phyloP scores from a whole-genome alignment of 2,113 vertebrate genomes.

The Spea multiplicata region DNA sequence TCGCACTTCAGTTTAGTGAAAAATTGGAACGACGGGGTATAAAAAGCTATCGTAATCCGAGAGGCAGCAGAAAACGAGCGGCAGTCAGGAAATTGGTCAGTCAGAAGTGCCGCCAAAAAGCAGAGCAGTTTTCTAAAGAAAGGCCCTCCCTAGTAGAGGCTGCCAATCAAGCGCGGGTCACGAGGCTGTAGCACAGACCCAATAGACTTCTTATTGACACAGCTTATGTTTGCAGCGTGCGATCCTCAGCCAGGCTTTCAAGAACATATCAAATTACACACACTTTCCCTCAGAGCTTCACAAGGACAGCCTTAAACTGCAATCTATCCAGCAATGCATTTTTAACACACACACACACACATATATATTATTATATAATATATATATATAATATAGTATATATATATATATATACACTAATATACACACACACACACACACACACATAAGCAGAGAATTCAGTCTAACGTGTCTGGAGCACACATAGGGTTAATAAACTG shows the following conservation, averaged over 20 bases:
- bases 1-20: neutral
- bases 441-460: too few species aligned
- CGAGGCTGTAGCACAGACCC: slow-evolving; percentile 58
- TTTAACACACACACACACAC: too few species aligned
- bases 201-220: slow-evolving; percentile 60
- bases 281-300: slow-evolving; percentile 49
- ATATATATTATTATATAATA: too few species aligned
- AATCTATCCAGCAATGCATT: slow-evolving; percentile 39
- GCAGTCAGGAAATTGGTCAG: slow-evolving; percentile 34
- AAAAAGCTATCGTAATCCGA: neutral
- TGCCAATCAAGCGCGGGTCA: slow-evolving; percentile 57
- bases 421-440: too few species aligned
- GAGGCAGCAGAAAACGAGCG: slow-evolving; percentile 51
- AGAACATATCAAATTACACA: slow-evolving; percentile 60
- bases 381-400: too few species aligned
- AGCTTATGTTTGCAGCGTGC: slow-evolving; percentile 58
- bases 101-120: slow-evolving; percentile 58
- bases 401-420: too few species aligned
- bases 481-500: too few species aligned
- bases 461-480: too few species aligned
- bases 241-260: slow-evolving; percentile 56
- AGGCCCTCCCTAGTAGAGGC: slow-evolving; percentile 50
- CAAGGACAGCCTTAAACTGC: slow-evolving; percentile 55
- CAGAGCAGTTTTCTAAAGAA: slow-evolving; percentile 52
- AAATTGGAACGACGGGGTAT: too few species aligned